Percentiles rank a stretch among this genome's conserved stretches.
These are phyloP conservation scores for Acholoe squamosa DNA, from an alignment of 2,888 invertebrate genomes.

Conservation along the genomic window DNA sequence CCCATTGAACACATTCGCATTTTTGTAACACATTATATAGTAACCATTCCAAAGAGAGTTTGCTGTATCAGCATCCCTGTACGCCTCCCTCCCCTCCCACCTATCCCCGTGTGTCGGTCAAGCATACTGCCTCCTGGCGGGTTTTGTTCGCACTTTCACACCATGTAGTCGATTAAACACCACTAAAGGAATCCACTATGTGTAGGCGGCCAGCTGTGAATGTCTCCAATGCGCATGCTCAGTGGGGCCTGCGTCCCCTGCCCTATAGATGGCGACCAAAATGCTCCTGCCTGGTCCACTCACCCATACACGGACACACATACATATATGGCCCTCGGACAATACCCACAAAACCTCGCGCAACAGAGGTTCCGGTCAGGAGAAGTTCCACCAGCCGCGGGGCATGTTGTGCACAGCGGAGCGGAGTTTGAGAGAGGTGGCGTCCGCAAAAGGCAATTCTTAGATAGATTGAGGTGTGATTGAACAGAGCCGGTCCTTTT, in stretches of 20 bases:
- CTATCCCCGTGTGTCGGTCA: slow-evolving; percentile 32
- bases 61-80: not conserved
- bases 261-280: not conserved
- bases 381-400: too few species aligned
- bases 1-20: not conserved
- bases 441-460: not conserved
- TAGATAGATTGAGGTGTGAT: slow-evolving; percentile 11
- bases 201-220: slow-evolving; percentile 18
- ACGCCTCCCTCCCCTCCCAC: not conserved
- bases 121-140: slow-evolving; percentile 37
- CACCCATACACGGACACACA: not conserved
- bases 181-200: not conserved
- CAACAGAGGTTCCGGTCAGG: slow-evolving; percentile 1
- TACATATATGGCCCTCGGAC: not conserved
- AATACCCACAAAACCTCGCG: not conserved
- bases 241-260: not conserved
- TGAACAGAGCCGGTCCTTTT: not conserved
- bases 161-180: slow-evolving; percentile 31
- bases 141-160: slow-evolving; percentile 54
- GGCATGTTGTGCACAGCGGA: too few species aligned
- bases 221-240: not conserved
- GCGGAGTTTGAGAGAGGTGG: too few species aligned
- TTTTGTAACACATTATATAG: not conserved
- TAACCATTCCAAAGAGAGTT: not conserved
- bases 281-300: not conserved